Evolutionary conservation across 2,888 invertebrate species (phyloP).

Genomic region (Epinotia ramella): DNA sequence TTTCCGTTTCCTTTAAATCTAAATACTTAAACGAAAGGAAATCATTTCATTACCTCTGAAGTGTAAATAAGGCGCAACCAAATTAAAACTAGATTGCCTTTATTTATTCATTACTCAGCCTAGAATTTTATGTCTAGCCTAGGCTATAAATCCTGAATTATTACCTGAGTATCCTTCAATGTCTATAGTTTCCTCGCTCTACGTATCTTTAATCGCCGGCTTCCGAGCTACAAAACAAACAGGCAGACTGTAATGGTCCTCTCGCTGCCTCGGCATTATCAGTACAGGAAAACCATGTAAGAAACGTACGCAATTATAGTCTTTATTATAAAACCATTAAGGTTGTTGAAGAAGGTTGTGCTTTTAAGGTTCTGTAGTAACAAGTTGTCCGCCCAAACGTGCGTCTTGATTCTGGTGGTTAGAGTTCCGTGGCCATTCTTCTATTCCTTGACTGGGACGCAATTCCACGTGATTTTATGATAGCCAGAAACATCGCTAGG

Average conservation of each 20-base stretch:
- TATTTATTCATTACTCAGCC: too few relatives aligned
- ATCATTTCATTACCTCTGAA: too few relatives aligned
- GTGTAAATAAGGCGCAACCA: too few relatives aligned
- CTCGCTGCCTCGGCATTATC: conserved; percentile 51
- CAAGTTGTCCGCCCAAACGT: conserved; percentile 49
- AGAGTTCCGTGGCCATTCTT: conserved; percentile 23
- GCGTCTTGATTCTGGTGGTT: conserved; percentile 40
- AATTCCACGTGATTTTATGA: neutral
- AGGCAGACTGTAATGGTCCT: conserved; percentile 65
- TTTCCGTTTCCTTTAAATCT: too few relatives aligned
- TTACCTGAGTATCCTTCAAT: neutral
- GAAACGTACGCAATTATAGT: neutral
- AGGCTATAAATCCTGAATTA: too few relatives aligned
- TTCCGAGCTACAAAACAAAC: conserved; percentile 75
- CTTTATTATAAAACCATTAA: neutral
- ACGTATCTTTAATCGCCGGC: conserved; percentile 62
- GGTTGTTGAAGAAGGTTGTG: neutral
- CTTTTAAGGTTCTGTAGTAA: conserved; percentile 36
- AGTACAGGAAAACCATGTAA: conserved; percentile 13
- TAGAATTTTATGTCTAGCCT: too few relatives aligned
- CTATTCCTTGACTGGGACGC: neutral
- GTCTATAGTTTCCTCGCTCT: conserved; percentile 28
- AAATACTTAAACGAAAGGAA: too few relatives aligned
- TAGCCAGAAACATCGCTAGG: too few relatives aligned
- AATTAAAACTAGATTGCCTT: too few relatives aligned